Percentiles rank a stretch among this genome's conserved stretches.
Conservation (phyloP, 2,888 invertebrate genomes). For the Schrankia costaestrigalis region DNA sequence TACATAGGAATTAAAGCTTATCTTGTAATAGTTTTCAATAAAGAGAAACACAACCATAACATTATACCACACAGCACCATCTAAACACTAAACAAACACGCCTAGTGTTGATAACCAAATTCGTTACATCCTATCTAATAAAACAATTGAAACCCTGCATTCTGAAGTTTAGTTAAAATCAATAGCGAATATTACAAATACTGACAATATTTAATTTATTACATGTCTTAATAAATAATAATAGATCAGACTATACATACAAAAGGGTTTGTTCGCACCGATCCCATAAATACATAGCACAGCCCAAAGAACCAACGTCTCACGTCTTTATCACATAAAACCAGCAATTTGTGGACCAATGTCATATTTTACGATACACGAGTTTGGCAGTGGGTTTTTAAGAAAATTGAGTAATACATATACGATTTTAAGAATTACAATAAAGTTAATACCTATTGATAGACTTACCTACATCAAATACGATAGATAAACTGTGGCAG, state of each 20-base stretch:
- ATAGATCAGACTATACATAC: slow-evolving; percentile 35
- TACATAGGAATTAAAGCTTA: slow-evolving; percentile 23
- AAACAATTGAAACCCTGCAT: too few relatives aligned
- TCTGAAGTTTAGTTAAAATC: too few relatives aligned
- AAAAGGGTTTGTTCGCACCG: slow-evolving; percentile 22
- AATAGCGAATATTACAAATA: too few relatives aligned
- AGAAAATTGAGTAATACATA: slow-evolving; percentile 59
- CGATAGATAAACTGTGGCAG: slow-evolving; percentile 54
- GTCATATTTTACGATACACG: slow-evolving; percentile 40
- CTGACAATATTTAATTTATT: too few relatives aligned
- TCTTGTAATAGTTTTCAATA: slow-evolving; percentile 16
- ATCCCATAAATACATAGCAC: slow-evolving; percentile 46
- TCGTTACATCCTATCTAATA: too few relatives aligned
- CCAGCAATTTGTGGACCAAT: slow-evolving; percentile 44
- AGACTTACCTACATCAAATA: slow-evolving; percentile 64
- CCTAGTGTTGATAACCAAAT: too few relatives aligned
- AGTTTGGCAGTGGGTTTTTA: slow-evolving; percentile 66
- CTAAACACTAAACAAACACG: too few relatives aligned
- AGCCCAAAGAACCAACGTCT: slow-evolving; percentile 51
- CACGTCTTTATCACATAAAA: slow-evolving; percentile 57
- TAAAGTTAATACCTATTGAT: slow-evolving; percentile 76
- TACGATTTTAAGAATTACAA: slow-evolving; percentile 73
- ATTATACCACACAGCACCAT: slow-evolving; percentile 23
- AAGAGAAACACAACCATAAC: slow-evolving; percentile 20
- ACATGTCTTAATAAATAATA: slow-evolving; percentile 30